phyloP scores from a whole-genome alignment of 2,797 vertebrate species.

The Sebastes elongatus region DNA sequence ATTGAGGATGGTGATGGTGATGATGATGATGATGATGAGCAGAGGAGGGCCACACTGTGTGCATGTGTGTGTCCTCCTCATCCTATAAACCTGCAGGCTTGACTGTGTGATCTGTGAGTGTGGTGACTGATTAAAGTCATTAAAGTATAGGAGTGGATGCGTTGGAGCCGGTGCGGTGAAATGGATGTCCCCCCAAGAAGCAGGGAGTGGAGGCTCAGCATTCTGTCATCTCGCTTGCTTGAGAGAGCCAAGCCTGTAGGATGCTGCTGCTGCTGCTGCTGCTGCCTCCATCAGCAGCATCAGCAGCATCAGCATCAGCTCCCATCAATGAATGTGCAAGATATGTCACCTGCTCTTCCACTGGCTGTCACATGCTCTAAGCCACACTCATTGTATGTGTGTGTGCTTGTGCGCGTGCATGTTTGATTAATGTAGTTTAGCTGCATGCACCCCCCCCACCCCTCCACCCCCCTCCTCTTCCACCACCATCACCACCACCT shows the following conservation, averaged over 20 bases:
- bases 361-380: conserved; percentile 53
- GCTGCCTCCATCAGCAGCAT: conserved; percentile 8
- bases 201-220: conserved; percentile 56
- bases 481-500: neutral
- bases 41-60: conserved; percentile 60
- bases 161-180: conserved; percentile 29
- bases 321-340: conserved; percentile 65
- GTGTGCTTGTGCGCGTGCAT: neutral
- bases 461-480: neutral
- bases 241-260: conserved; percentile 56
- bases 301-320: conserved; percentile 26
- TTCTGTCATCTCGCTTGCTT: conserved; percentile 53
- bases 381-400: neutral
- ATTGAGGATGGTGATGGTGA: conserved; percentile 12
- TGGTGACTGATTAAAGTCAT: conserved; percentile 43
- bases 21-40: conserved; percentile 34
- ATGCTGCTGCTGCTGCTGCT: conserved; percentile 24
- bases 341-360: conserved; percentile 51
- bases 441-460: conserved; percentile 38
- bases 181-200: conserved; percentile 39
- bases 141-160: conserved; percentile 20
- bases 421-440: conserved; percentile 69
- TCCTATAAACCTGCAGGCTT: conserved; percentile 44
- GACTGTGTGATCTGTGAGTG: conserved; percentile 34
- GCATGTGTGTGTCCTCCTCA: conserved; percentile 26